Conservation (phyloP, 2,888 invertebrate species). For the Volucella inflata region DNA sequence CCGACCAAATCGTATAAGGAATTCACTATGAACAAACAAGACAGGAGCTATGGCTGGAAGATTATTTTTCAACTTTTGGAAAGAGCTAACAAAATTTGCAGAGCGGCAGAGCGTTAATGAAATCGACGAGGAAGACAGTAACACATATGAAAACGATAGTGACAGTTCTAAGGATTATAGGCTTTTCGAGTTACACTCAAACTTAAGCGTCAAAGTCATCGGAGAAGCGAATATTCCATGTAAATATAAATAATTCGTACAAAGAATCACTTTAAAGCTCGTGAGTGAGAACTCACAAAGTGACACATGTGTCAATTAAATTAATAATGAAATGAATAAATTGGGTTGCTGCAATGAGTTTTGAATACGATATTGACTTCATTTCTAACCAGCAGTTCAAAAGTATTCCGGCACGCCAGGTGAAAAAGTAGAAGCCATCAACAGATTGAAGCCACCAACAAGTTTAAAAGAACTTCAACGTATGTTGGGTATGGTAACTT, state of each 20-base stretch:
- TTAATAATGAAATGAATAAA: conserved; percentile 1
- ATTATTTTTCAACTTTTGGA: no score
- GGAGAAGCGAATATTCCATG: conserved; percentile 12
- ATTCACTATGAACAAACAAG: no score
- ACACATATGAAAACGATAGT: conserved; percentile 6
- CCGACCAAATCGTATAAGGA: no score
- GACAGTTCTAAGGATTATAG: conserved; percentile 10
- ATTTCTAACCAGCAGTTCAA: conserved; percentile 43
- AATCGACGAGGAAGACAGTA: not conserved
- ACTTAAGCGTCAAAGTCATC: conserved; percentile 20
- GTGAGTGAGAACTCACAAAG: conserved; percentile 11
- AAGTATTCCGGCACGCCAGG: conserved; percentile 39
- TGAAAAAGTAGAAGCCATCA: no score
- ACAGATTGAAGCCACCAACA: no score
- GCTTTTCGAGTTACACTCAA: conserved; percentile 15
- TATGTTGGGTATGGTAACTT: no score
- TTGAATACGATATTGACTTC: conserved; percentile 55
- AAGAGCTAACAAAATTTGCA: no score
- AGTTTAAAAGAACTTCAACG: no score
- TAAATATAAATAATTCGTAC: not conserved
- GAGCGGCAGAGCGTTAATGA: no score
- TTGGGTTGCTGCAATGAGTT: conserved; percentile 59
- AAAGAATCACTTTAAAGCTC: not conserved
- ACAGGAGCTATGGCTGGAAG: no score
- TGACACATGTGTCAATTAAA: conserved; percentile 5